Base-by-base conservation (phyloP, 2,888 invertebrate species). In the Drosophila planitibia region DNA sequence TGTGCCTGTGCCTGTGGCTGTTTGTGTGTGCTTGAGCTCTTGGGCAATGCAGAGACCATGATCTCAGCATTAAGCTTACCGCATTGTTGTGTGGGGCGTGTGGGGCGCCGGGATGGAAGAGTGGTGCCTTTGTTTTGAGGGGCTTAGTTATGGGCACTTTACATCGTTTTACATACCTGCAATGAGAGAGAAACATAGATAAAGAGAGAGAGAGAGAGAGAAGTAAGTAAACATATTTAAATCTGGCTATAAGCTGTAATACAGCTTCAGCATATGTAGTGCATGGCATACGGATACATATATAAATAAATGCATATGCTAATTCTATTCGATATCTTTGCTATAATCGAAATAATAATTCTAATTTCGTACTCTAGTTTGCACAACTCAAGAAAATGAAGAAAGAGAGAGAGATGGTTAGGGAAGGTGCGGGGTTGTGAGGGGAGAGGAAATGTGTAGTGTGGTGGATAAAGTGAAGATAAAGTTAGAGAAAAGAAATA, bases 91-190 rank as follows among this genome's bases (percentile, higher is more conserved):
- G n/a, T 51, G 28, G 14, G 22, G 9, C 22, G 35, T 64, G n/a
- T 51, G 28, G 14, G 22, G 9, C 22, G 53, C 33, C 44, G 37
- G 49, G 25, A n/a, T 33, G 30, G 3, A 16, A 30, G 22, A 10
- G 57, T 53, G 32, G 22, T 30, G 28, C 39, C n/a, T 30, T 58
- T 30, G 58, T 41, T 63, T 25, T 57, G 12, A 30, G 55, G 54
- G 10, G 25, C 49, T 58, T 57, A 44, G 33, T 41, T 57, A 44
- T 22, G 32, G 12, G 30, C 28, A 53, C 58, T 66, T 49, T 51
- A 47, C 57, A 64, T 70, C 28, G 39, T 28, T 41, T 68, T 64
- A 84, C 83, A 64, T 74, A 84, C 83, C 83, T 84, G 87, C 68
- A 69, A 68, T 10, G 22, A 33, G 7, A 65, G 19, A 39, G 9